Evolutionary conservation across 2,113 vertebrate species (phyloP).

Genomic region (Excalfactoria chinensis): DNA sequence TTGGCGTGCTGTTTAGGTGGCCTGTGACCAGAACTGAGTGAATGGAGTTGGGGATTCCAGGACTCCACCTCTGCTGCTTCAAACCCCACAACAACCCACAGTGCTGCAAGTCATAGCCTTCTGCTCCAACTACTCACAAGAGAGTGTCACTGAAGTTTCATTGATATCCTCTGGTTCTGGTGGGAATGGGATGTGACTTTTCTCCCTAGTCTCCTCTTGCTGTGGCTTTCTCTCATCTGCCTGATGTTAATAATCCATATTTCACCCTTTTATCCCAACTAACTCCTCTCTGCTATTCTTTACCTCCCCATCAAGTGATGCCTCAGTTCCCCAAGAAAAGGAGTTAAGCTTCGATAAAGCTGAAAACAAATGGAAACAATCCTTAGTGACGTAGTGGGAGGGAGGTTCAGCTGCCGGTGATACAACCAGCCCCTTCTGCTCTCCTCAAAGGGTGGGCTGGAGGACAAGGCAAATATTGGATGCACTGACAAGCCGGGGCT

Average conservation of each 20-base stretch:
- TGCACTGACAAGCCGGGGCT: background rate
- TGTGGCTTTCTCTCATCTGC: background rate
- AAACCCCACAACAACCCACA: background rate
- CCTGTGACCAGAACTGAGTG: fast-evolving
- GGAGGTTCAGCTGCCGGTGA: background rate
- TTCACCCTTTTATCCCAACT: background rate
- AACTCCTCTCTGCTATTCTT: background rate
- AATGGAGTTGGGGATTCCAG: background rate
- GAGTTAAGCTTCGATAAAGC: no score
- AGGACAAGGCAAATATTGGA: background rate
- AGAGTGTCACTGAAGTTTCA: background rate
- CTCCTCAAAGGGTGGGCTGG: fast-evolving
- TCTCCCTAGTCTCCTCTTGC: background rate
- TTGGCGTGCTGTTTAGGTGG: background rate
- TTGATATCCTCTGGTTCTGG: background rate
- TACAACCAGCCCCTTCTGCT: fast-evolving
- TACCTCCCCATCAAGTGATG: background rate
- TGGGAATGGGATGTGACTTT: background rate
- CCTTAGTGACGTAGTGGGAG: background rate
- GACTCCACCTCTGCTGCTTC: background rate
- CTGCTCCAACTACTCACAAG: background rate
- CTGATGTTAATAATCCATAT: background rate
- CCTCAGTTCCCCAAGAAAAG: background rate
- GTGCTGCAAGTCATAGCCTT: background rate
- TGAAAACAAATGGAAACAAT: background rate